phyloP scores from a whole-genome alignment of 2,888 invertebrate genomes.

The Lamellibrachia columna region DNA sequence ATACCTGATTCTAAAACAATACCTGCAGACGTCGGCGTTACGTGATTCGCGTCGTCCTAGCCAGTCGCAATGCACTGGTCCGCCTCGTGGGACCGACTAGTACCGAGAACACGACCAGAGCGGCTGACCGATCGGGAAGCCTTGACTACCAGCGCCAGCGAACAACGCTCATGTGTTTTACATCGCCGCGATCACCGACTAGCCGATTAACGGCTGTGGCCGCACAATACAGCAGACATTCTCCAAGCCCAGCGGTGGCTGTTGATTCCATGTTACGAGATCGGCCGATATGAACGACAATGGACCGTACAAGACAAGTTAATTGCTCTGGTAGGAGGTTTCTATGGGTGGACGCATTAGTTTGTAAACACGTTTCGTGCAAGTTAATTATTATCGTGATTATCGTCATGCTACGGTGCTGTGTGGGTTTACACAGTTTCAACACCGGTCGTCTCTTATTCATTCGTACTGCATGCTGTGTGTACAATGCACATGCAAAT shows the following conservation, averaged over 20 bases:
- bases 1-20: neutral
- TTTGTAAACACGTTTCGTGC: neutral
- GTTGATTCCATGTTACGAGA: neutral
- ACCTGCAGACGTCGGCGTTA: neutral
- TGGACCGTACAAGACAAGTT: neutral
- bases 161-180: neutral
- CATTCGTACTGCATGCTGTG: too few species aligned
- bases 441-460: neutral
- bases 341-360: neutral
- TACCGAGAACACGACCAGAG: neutral
- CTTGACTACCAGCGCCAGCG: neutral
- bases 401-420: neutral
- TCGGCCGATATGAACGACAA: neutral
- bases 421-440: neutral
- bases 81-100: neutral
- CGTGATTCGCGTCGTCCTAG: neutral
- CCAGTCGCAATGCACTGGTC: neutral
- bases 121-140: neutral
- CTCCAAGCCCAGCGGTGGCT: neutral
- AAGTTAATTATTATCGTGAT: neutral
- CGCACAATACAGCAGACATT: neutral
- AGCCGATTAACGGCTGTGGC: neutral
- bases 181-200: neutral
- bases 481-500: too few species aligned
- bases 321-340: neutral